phyloP scores from a whole-genome alignment of 2,888 invertebrate species.

The Pterobdella sp. region DNA sequence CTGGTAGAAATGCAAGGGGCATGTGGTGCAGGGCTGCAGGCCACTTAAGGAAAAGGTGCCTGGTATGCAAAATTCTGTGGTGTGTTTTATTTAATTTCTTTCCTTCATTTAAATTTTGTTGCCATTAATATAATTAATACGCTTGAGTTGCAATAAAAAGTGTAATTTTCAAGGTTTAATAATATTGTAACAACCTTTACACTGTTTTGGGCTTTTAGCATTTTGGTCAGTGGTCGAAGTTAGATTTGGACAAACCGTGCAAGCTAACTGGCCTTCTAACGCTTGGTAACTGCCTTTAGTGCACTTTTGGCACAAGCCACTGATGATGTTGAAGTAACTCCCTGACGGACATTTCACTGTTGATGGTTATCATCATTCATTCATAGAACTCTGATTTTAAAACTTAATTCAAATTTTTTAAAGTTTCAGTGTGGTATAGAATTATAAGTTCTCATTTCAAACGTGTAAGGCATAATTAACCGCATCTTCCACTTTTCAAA shows the following conservation, averaged over 20 bases:
- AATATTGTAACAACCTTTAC: slow-evolving; percentile 50
- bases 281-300: slow-evolving; percentile 59
- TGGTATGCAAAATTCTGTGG: slow-evolving; percentile 51
- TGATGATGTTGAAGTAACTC: slow-evolving; percentile 58
- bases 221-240: slow-evolving; percentile 56
- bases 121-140: background rate
- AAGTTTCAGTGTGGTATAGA: too few relatives aligned
- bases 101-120: too few relatives aligned
- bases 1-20: slow-evolving; percentile 49
- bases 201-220: slow-evolving; percentile 50
- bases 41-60: slow-evolving; percentile 52
- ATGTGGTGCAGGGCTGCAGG: slow-evolving; percentile 52
- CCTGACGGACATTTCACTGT: slow-evolving; percentile 63
- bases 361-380: too few relatives aligned
- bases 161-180: background rate
- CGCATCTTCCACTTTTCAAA: slow-evolving; percentile 56
- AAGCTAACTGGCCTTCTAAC: slow-evolving; percentile 55
- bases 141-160: background rate
- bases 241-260: slow-evolving; percentile 57
- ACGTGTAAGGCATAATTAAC: slow-evolving; percentile 49
- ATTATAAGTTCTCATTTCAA: too few relatives aligned
- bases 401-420: too few relatives aligned
- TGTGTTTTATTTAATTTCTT: too few relatives aligned
- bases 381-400: too few relatives aligned
- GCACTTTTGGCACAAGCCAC: slow-evolving; percentile 58